Base-by-base conservation (phyloP, 92 coral and sea anemone genomes). In the Pocillopora grandis region DNA sequence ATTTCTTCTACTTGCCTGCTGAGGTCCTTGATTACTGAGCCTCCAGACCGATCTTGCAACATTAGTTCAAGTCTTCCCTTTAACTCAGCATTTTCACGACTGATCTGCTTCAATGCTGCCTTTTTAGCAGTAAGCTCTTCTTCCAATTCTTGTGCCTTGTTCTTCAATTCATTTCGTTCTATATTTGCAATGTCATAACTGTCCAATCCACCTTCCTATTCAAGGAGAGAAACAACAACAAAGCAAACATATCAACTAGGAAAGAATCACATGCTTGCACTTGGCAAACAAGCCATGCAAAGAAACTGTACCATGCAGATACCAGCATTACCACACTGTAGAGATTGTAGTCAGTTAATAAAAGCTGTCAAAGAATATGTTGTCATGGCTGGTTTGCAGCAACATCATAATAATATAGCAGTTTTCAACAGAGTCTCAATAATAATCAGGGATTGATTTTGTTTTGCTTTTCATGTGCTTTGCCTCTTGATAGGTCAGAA, bases 51-150 rank as follows among this genome's bases (percentile, higher is more conserved):
- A 72, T 96, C 98, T 62, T 80, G 86, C 79, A 87, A 64, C 80
- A 96, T 60, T 42, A 92, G 75, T 61, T 96, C 99, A 16, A 94
- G 81, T 75, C 89, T 92, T 21, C 95, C 88, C 78, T 96, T 96
- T 21, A 96, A 86, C 79, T 94, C 99, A 12, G 97, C 97, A 86
- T 96, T 96, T 83, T 96, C 99, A 64, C 98, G 91, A 77, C 99
- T 96, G 85, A 96, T 93, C 86, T 94, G 95, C 77, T 96, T 96
- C 82, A 96, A 72, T 37, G 99, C 99, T 71, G 92, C 71, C 80
- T 94, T 96, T 95, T 96, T 96, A 61, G 99, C 99, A 1, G 83
- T 87, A 14, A 96, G 86, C 90, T 96, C 96, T 79, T 96, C 99
- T 73, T 96, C 99, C 58, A 96, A 89, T 42, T 96, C 99, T 48